Conservation (phyloP, 2,113 vertebrate species). For the Girardinichthys multiradiatus region DNA sequence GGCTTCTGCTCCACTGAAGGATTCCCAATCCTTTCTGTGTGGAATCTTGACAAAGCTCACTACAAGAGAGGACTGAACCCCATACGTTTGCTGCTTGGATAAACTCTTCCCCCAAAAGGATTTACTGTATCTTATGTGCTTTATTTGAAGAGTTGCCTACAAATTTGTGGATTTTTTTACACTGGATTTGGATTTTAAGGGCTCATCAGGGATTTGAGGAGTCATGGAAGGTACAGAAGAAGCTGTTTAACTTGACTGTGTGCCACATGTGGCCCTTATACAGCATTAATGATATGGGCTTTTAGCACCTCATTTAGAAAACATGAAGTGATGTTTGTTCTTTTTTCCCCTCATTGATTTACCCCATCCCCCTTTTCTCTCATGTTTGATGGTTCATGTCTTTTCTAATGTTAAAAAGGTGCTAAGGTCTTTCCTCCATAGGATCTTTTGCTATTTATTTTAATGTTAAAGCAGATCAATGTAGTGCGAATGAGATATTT, state of each 20-base stretch:
- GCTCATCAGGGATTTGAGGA: conserved; percentile 22
- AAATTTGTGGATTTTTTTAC: conserved; percentile 53
- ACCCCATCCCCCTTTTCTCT: conserved; percentile 46
- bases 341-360: conserved; percentile 33
- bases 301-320: conserved; percentile 72
- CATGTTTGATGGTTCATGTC: conserved; percentile 40
- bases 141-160: conserved; percentile 15
- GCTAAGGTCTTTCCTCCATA: conserved; percentile 46
- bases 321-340: conserved; percentile 65
- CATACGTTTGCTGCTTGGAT: conserved; percentile 44
- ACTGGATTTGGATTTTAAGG: conserved; percentile 49
- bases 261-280: conserved; percentile 44
- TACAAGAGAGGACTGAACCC: conserved; percentile 53
- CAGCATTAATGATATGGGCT: conserved; percentile 67
- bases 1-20: conserved; percentile 55
- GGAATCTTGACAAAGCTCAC: conserved; percentile 80
- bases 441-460: conserved; percentile 20
- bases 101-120: conserved; percentile 26
- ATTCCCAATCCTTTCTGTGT: conserved; percentile 80
- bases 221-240: conserved; percentile 77
- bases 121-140: conserved; percentile 60
- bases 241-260: conserved; percentile 38
- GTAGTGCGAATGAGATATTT: conserved; percentile 41
- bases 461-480: conserved; percentile 40
- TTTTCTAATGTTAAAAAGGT: conserved; percentile 62